Conservation (phyloP, 1,140 invertebrate genomes). For the Steinernema khuongi region DNA sequence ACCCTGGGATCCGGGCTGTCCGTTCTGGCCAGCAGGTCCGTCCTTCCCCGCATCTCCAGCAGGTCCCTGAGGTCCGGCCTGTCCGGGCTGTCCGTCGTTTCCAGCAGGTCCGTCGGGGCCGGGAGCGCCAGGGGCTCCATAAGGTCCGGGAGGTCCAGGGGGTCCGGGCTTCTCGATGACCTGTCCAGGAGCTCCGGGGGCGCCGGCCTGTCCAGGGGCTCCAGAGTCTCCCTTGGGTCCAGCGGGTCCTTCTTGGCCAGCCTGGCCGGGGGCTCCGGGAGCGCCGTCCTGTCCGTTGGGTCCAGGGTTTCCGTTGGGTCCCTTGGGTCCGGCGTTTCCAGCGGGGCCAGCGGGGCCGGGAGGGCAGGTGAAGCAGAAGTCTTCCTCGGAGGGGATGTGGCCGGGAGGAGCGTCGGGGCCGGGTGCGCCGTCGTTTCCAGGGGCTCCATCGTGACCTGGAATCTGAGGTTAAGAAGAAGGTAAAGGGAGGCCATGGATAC, state of each 20-base stretch:
- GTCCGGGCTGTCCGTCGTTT: not conserved
- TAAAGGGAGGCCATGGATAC: not conserved
- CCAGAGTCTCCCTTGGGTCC: constrained; percentile 24
- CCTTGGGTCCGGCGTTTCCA: constrained; percentile 22
- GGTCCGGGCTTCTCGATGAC: constrained; percentile 31
- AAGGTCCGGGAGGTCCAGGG: constrained; percentile 37
- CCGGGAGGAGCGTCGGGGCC: constrained; percentile 19
- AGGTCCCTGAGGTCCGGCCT: not conserved
- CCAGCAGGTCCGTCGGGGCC: not conserved
- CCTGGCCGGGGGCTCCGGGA: constrained; percentile 27
- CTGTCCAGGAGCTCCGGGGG: constrained; percentile 20
- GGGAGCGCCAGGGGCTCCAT: constrained; percentile 24
- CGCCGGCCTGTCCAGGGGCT: constrained; percentile 19
- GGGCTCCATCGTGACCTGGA: constrained; percentile 13
- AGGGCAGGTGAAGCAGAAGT: constrained; percentile 38
- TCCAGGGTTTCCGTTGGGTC: constrained; percentile 25
- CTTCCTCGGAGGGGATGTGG: not conserved
- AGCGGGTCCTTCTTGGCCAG: constrained; percentile 29
- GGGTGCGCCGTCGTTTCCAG: constrained; percentile 24
- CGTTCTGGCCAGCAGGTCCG: not conserved
- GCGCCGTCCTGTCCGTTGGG: constrained; percentile 24
- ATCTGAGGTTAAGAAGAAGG: not conserved
- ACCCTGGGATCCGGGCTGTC: not conserved
- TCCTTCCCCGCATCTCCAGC: not conserved
- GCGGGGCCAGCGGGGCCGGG: constrained; percentile 29